A percentile compares a stretch with the other conserved stretches of the same genome.
phyloP scores from a whole-genome alignment of 2,113 vertebrate species.

The Elaphurus davidianus region DNA sequence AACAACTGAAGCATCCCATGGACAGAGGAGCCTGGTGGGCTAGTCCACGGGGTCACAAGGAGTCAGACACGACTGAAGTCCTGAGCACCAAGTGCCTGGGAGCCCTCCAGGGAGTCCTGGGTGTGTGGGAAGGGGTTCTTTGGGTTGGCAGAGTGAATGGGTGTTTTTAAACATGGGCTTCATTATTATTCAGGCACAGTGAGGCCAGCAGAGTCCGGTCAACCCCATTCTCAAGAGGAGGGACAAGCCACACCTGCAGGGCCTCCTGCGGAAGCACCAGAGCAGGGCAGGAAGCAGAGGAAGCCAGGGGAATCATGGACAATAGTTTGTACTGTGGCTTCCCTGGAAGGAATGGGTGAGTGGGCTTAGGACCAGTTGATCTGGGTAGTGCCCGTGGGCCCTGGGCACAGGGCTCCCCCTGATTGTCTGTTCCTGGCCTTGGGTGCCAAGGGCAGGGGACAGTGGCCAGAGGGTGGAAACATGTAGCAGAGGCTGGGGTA shows the following conservation, averaged over 20 bases:
- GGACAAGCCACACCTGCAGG: fast-evolving
- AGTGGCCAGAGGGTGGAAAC: neutral
- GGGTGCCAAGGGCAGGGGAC: neutral
- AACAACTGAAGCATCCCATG: neutral
- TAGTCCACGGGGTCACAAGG: neutral
- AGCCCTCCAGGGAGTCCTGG: neutral
- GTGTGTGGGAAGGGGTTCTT: neutral
- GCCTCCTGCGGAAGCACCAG: neutral
- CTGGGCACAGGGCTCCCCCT: fast-evolving
- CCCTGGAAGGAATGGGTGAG: neutral
- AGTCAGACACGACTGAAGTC: neutral
- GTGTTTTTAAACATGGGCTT: neutral
- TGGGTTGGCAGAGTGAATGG: neutral
- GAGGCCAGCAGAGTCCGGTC: neutral
- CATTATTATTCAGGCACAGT: neutral
- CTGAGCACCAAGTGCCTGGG: neutral
- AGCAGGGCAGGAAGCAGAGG: too few relatives aligned
- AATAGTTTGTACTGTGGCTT: neutral
- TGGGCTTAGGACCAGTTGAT: neutral
- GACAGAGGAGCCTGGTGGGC: neutral
- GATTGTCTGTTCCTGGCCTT: too few relatives aligned
- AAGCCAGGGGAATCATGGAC: fast-evolving
- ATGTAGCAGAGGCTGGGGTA: neutral
- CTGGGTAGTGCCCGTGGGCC: neutral
- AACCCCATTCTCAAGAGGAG: neutral